Percentiles rank a stretch among this genome's conserved stretches.
Conservation (phyloP, 2,888 invertebrate genomes). For the Aphelenchoides bicaudatus region DNA sequence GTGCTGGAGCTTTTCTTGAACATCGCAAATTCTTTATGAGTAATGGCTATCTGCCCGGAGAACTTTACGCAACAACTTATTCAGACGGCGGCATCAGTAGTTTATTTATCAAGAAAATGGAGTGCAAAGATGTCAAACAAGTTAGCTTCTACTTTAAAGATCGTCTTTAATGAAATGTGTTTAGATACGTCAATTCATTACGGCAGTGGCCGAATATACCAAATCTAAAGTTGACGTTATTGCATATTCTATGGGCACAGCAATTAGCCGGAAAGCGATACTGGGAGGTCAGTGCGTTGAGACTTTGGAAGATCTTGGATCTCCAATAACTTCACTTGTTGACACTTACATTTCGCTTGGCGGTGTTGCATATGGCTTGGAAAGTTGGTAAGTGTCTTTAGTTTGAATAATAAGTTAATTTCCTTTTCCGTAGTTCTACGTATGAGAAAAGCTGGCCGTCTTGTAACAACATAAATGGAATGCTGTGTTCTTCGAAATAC, state of each 20-base stretch:
- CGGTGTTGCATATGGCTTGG: slow-evolving; percentile 41
- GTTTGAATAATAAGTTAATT: no score
- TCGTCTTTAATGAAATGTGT: slow-evolving; percentile 7
- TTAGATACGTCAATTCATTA: slow-evolving; percentile 50
- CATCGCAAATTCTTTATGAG: slow-evolving; percentile 29
- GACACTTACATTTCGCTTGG: slow-evolving; percentile 55
- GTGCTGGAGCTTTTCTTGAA: slow-evolving; percentile 40
- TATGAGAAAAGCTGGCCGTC: no score
- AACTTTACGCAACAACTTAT: slow-evolving; percentile 55
- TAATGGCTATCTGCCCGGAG: slow-evolving; percentile 26
- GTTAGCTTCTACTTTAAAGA: slow-evolving; percentile 15
- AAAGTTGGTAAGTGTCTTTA: no score
- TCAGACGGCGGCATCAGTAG: slow-evolving; percentile 37
- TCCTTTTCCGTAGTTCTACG: no score
- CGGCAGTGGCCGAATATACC: slow-evolving; percentile 48
- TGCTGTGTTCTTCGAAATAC: no score
- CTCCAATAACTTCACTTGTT: slow-evolving; percentile 42
- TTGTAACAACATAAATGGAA: slow-evolving; percentile 1
- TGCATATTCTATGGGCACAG: slow-evolving; percentile 55
- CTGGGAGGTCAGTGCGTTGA: slow-evolving; percentile 57
- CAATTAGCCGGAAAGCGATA: slow-evolving; percentile 55
- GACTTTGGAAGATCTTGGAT: slow-evolving; percentile 52
- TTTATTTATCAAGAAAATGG: slow-evolving; percentile 42
- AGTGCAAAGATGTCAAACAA: slow-evolving; percentile 44
- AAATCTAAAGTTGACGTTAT: slow-evolving; percentile 52